Evolutionary conservation across 2,797 vertebrate species (phyloP).

Genomic region (Gambusia yucatana): DNA sequence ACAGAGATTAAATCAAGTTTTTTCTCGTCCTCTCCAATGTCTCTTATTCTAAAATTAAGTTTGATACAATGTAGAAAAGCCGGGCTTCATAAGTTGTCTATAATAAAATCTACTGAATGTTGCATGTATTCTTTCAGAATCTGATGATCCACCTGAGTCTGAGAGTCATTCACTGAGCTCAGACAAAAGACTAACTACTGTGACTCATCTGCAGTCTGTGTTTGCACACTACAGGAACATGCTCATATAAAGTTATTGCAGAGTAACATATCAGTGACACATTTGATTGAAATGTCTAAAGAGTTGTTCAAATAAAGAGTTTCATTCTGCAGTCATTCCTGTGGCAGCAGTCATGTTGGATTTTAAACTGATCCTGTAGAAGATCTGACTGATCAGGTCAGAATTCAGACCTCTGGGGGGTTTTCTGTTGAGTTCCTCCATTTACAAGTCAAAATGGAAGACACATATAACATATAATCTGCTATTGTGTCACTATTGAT

Average conservation of each 20-base stretch:
- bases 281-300: neutral
- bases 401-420: neutral
- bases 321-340: neutral
- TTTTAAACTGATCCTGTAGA: neutral
- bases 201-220: neutral
- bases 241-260: neutral
- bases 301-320: neutral
- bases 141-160: too few relatives aligned
- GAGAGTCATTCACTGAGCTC: too few relatives aligned
- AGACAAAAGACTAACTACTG: neutral
- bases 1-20: too few relatives aligned
- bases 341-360: neutral
- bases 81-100: too few relatives aligned
- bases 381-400: neutral
- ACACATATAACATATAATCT: neutral
- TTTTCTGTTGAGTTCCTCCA: neutral
- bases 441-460: neutral
- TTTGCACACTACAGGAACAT: neutral
- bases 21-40: too few relatives aligned
- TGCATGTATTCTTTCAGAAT: too few relatives aligned
- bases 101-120: too few relatives aligned
- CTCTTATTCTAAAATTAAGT: too few relatives aligned
- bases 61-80: too few relatives aligned
- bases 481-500: neutral
- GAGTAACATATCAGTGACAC: neutral